Conservation (phyloP, 2,113 vertebrate species). For the Gallinago media region DNA sequence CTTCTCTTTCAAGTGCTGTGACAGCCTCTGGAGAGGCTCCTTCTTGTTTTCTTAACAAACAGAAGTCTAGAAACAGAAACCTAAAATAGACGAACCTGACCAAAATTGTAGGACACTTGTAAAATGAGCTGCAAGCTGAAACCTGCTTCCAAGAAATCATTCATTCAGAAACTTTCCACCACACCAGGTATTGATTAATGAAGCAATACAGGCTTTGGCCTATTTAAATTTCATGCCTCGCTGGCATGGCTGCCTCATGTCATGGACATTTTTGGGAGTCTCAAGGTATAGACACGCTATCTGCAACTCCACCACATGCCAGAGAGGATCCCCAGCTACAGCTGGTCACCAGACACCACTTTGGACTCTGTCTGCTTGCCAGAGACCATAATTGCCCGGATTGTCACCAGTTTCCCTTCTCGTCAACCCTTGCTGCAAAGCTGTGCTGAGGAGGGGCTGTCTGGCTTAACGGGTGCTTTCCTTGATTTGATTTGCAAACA, state of each 20-base stretch:
- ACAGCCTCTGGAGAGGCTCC: fast-evolving
- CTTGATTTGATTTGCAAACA: background rate
- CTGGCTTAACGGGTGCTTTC: background rate
- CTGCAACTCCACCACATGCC: background rate
- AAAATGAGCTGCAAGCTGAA: background rate
- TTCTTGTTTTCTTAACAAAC: background rate
- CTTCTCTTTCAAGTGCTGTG: background rate
- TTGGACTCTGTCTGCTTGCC: background rate
- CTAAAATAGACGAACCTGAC: background rate
- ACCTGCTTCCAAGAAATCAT: background rate
- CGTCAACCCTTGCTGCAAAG: background rate
- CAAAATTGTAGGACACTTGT: background rate
- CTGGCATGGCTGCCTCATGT: background rate
- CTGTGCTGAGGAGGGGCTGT: background rate
- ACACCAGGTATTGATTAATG: background rate
- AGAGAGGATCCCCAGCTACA: background rate
- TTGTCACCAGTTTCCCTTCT: background rate
- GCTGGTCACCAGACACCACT: background rate
- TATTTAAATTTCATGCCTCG: background rate
- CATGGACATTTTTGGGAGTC: background rate
- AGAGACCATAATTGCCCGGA: background rate
- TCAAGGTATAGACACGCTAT: background rate
- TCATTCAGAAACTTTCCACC: background rate
- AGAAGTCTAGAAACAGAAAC: background rate
- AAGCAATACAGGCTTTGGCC: background rate